Percentiles rank a stretch among this genome's conserved stretches.
These are phyloP conservation scores for Pseudocheirus occidentalis DNA, from an alignment of 2,797 vertebrate genomes.

Conservation along the genomic window DNA sequence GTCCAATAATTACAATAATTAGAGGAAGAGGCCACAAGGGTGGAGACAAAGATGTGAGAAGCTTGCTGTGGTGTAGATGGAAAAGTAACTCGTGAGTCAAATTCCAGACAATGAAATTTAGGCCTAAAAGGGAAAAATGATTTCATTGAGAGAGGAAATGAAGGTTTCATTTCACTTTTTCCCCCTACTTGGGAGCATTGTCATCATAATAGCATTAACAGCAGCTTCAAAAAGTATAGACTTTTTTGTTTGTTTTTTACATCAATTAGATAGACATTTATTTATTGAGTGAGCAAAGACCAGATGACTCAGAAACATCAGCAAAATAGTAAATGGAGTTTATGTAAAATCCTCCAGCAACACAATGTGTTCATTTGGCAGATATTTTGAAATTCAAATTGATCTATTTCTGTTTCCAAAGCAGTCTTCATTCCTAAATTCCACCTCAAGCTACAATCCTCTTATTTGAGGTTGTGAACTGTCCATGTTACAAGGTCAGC, in stretches of 20 bases:
- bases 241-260: background rate
- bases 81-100: background rate
- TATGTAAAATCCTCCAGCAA: background rate
- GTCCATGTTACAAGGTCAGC: background rate
- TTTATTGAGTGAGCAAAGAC: conserved; percentile 49
- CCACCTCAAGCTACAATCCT: background rate
- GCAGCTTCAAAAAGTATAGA: conserved; percentile 23
- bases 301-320: conserved; percentile 28
- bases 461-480: background rate
- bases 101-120: background rate
- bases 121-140: conserved; percentile 28
- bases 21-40: background rate
- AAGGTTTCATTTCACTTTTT: background rate
- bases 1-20: background rate
- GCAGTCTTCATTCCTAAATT: background rate
- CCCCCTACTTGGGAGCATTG: background rate
- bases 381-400: conserved; percentile 38
- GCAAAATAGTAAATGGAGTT: conserved; percentile 24
- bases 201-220: background rate
- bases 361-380: background rate
- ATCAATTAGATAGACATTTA: conserved; percentile 23
- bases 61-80: background rate
- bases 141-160: conserved; percentile 1
- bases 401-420: background rate
- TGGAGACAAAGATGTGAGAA: background rate